phyloP scores from a whole-genome alignment of 2,888 invertebrate species.

The Spialia ferax region DNA sequence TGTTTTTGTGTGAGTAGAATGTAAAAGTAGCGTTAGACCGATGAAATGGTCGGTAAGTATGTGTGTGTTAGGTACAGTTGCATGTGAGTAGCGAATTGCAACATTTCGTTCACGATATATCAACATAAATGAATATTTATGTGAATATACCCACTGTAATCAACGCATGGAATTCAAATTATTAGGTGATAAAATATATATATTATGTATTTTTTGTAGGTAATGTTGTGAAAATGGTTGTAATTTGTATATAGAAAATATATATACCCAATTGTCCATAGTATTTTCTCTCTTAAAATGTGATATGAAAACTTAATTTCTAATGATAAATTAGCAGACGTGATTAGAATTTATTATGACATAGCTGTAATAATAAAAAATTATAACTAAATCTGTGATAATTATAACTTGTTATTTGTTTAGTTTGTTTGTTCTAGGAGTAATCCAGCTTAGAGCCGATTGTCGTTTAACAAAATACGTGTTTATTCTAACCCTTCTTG shows the following conservation, averaged over 20 bases:
- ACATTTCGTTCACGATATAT: slow-evolving; percentile 49
- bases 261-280: not conserved
- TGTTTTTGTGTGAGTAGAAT: slow-evolving; percentile 54
- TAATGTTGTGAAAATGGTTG: slow-evolving; percentile 14
- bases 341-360: not conserved
- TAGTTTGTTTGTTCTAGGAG: slow-evolving; percentile 9
- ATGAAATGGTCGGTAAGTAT: slow-evolving; percentile 64
- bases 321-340: not conserved
- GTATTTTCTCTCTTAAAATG: not conserved
- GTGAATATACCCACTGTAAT: slow-evolving; percentile 54
- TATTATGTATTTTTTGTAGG: not conserved
- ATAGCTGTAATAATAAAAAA: not conserved
- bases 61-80: slow-evolving; percentile 73
- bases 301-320: not conserved
- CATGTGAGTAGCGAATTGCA: slow-evolving; percentile 71
- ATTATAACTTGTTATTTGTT: not conserved
- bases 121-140: slow-evolving; percentile 48
- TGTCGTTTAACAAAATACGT: not conserved
- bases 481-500: not conserved
- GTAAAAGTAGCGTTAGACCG: slow-evolving; percentile 65
- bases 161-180: slow-evolving; percentile 55
- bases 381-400: not conserved
- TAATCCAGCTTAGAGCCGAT: not conserved
- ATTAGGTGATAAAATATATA: not conserved
- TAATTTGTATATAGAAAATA: slow-evolving; percentile 11